phyloP scores from a whole-genome alignment of 2,888 invertebrate genomes.

The Hydrotaea cyrtoneurina region DNA sequence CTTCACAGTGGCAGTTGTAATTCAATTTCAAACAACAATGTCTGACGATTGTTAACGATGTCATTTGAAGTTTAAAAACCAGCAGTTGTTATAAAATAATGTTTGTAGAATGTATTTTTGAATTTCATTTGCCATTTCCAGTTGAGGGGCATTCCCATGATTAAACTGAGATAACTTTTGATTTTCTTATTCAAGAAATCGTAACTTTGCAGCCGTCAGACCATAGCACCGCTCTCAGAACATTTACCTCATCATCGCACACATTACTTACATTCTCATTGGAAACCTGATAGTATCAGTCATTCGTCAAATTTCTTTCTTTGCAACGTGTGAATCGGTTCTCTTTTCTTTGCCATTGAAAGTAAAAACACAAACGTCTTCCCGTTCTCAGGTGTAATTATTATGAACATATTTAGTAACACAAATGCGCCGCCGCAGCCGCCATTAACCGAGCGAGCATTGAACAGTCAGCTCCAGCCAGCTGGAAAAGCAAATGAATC shows the following conservation, averaged over 20 bases:
- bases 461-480: not conserved
- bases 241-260: not conserved
- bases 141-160: too few species aligned
- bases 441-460: conserved; percentile 18
- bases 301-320: conserved; percentile 36
- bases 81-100: too few species aligned
- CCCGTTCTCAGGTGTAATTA: conserved; percentile 21
- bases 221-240: not conserved
- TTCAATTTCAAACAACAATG: too few species aligned
- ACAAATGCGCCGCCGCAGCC: conserved; percentile 30
- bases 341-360: conserved; percentile 10
- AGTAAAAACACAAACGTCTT: conserved; percentile 27
- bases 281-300: conserved; percentile 34
- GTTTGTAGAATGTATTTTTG: too few species aligned
- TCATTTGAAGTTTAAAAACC: too few species aligned
- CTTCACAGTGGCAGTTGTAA: too few species aligned
- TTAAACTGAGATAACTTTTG: too few species aligned
- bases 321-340: conserved; percentile 8
- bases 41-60: too few species aligned
- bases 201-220: too few species aligned
- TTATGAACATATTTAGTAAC: conserved; percentile 1
- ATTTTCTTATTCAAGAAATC: too few species aligned
- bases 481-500: conserved; percentile 5
- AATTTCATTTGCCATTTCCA: too few species aligned
- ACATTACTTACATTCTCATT: conserved; percentile 19